Conservation (phyloP, 2,888 invertebrate species). For the Dione juno region DNA sequence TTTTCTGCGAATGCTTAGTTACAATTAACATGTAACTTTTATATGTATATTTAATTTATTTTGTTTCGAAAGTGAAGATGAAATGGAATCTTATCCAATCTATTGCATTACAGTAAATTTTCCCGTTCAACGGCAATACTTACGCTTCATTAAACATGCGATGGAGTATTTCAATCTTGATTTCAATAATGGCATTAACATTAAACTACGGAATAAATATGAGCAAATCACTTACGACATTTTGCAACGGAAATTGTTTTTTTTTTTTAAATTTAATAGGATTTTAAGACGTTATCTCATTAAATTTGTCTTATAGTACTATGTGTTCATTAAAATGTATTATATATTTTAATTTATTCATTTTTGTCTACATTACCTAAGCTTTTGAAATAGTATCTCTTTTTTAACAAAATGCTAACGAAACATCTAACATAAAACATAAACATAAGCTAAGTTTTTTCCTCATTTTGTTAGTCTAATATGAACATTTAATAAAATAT, state of each 20-base stretch:
- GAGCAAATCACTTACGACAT: constrained; percentile 14
- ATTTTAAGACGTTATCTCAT: background rate
- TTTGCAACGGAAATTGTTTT: background rate
- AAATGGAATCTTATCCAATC: constrained; percentile 5
- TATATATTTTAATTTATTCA: no score
- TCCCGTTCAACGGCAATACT: constrained; percentile 18
- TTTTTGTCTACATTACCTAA: no score
- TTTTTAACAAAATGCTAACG: background rate
- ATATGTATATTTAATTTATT: background rate
- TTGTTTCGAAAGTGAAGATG: constrained; percentile 9
- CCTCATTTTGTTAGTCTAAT: background rate
- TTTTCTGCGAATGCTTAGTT: no score
- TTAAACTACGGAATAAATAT: constrained; percentile 3
- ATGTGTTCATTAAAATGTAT: no score
- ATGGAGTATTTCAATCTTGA: constrained; percentile 23
- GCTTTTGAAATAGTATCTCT: no score
- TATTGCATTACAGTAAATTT: constrained; percentile 6
- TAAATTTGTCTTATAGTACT: no score
- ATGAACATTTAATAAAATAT: background rate
- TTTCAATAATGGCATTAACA: constrained; percentile 10
- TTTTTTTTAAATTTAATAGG: background rate
- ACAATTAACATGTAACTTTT: background rate
- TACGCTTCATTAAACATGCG: constrained; percentile 28
- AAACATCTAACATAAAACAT: background rate
- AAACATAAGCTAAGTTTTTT: background rate